phyloP scores from a whole-genome alignment of 1,140 invertebrate genomes.

The Brachionus rubens region DNA sequence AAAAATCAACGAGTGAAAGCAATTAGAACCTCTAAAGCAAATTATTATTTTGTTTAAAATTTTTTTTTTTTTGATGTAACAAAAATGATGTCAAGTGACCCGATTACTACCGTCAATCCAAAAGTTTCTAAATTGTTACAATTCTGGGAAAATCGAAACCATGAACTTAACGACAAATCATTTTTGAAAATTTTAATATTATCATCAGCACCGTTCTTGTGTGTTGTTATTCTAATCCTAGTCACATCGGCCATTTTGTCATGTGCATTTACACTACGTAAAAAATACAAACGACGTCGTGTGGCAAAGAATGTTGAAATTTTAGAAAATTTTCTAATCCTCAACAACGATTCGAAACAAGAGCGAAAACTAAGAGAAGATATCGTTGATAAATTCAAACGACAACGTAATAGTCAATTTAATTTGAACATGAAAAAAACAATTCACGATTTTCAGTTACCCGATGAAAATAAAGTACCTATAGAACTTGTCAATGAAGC shows the following conservation, averaged over 20 bases:
- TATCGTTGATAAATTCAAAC: neutral
- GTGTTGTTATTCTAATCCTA: neutral
- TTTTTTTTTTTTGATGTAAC: too few species aligned
- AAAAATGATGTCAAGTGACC: too few species aligned
- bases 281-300: neutral
- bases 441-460: neutral
- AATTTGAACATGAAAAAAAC: neutral
- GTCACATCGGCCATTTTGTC: neutral
- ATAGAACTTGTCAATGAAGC: neutral
- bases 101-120: too few species aligned
- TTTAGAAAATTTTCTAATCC: constrained; percentile 16
- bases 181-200: neutral
- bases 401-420: neutral
- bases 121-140: neutral
- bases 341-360: neutral
- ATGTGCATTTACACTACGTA: neutral
- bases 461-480: constrained; percentile 6
- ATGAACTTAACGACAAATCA: neutral
- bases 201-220: constrained; percentile 26
- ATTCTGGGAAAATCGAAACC: constrained; percentile 1
- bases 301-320: neutral
- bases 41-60: too few species aligned
- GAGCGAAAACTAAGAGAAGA: constrained; percentile 9
- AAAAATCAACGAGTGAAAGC: too few species aligned
- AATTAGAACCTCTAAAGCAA: too few species aligned